Evolutionary conservation across 2,888 invertebrate genomes (phyloP).

Genomic region (Eurytoma adleriae): DNA sequence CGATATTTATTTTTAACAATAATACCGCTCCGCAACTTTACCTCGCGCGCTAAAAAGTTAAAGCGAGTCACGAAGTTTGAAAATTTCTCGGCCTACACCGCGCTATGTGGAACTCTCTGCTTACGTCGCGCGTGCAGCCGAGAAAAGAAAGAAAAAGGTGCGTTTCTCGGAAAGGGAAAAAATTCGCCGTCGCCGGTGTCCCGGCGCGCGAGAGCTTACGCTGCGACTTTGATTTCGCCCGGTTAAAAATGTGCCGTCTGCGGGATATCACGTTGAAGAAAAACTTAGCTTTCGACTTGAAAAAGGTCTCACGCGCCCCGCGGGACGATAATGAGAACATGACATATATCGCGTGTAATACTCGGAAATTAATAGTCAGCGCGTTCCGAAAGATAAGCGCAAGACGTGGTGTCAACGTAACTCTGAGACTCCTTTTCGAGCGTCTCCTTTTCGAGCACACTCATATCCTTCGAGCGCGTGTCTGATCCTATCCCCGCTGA

Average conservation of each 20-base stretch:
- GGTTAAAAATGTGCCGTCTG: constrained; percentile 31
- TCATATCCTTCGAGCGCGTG: constrained; percentile 13
- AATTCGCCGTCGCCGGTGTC: background rate
- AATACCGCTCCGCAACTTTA: background rate
- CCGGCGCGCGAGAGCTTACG: constrained; percentile 16
- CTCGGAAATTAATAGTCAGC: constrained; percentile 71
- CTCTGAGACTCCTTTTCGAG: constrained; percentile 45
- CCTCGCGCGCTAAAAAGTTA: background rate
- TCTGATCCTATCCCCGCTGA: too few species aligned
- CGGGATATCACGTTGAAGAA: constrained; percentile 37
- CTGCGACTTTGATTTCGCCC: constrained; percentile 46
- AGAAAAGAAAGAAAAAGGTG: background rate
- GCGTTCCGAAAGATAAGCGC: constrained; percentile 55
- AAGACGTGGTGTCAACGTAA: constrained; percentile 45
- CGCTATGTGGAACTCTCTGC: background rate
- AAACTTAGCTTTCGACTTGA: constrained; percentile 35
- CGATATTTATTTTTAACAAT: background rate
- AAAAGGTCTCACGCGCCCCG: constrained; percentile 40
- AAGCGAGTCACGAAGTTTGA: background rate
- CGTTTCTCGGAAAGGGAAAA: constrained; percentile 21
- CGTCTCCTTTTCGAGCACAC: constrained; percentile 36
- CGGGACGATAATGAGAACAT: constrained; percentile 60
- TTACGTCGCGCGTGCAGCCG: background rate
- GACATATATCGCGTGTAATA: constrained; percentile 67
- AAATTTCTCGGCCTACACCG: background rate